Percentiles rank a stretch among this genome's conserved stretches.
These are phyloP conservation scores for Miichthys miiuy DNA, from an alignment of 2,797 vertebrate genomes.

Conservation along the genomic window DNA sequence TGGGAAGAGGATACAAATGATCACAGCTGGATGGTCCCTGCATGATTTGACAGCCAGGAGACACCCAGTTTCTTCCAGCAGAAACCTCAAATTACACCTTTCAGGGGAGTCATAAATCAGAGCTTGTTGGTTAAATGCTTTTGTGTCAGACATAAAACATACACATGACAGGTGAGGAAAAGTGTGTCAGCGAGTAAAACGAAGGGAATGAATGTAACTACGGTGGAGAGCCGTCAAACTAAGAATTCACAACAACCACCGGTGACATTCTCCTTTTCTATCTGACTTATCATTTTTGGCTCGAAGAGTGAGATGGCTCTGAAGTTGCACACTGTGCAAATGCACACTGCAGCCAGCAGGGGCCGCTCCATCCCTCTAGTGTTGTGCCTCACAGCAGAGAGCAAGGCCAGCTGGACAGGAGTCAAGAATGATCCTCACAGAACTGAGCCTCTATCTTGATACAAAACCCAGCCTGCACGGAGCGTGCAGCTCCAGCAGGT, in stretches of 20 bases:
- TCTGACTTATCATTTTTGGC: slow-evolving; percentile 24
- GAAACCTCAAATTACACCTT: slow-evolving; percentile 78
- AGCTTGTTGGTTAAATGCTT: slow-evolving; percentile 71
- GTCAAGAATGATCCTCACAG: slow-evolving; percentile 61
- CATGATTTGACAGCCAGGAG: slow-evolving; percentile 53
- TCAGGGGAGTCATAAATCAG: slow-evolving; percentile 74
- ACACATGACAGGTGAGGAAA: slow-evolving; percentile 56
- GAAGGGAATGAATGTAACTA: slow-evolving; percentile 41
- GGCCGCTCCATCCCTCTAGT: slow-evolving; percentile 74
- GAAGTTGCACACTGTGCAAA: slow-evolving; percentile 7
- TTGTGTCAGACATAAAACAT: slow-evolving; percentile 70
- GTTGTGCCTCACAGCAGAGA: slow-evolving; percentile 32
- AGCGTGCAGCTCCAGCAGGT: slow-evolving; percentile 46
- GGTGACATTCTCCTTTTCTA: slow-evolving; percentile 36
- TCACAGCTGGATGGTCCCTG: slow-evolving; percentile 37
- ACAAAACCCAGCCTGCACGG: slow-evolving; percentile 39
- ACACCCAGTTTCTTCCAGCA: slow-evolving; percentile 44
- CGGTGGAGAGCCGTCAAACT: slow-evolving; percentile 29
- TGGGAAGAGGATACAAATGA: slow-evolving; percentile 23
- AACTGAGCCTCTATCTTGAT: slow-evolving; percentile 55
- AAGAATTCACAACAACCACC: slow-evolving; percentile 20
- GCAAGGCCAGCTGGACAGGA: slow-evolving; percentile 62
- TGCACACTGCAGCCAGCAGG: slow-evolving; percentile 75
- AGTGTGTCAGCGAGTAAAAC: slow-evolving; percentile 63
- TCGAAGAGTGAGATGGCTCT: neutral